Base-by-base conservation (phyloP, 2,113 vertebrate species). In the Charadrius vociferus region DNA sequence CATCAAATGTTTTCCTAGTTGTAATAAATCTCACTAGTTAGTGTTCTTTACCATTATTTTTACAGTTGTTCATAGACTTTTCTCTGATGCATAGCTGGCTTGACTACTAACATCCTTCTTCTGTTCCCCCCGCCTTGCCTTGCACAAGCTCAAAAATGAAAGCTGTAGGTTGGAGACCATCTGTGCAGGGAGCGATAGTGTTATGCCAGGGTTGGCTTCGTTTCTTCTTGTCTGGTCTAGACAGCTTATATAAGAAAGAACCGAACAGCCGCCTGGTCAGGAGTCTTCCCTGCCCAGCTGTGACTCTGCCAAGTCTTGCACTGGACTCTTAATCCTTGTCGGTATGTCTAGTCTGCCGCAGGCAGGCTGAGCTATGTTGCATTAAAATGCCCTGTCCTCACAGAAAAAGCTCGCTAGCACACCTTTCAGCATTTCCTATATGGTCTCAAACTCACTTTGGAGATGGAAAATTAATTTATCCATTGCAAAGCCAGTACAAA, bases 21-120 rank as follows among this genome's bases (percentile, higher is more conserved):
- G 50, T 70, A 81, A 55, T 73, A 88, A 86, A 70, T 78, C 63
- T 86, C 67, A 58, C 45, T 73, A 32, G 50, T 83, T 92, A 86
- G 49, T 77, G 39, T 61, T 92, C 23, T 95, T 93, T 92, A 88
- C 82, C 75, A 39, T 49, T 78, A 66, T 73, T 95, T 90, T 83
- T 52, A 61, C 13, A 77, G 71, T 13, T 20, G 29, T 80, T 86
- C 34, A 43, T 39, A 66, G 67, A 58, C n/a, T 81, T 75, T 65
- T 72, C n/a, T 88, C 61, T 77, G 36, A 65, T 58, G 43, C 70
- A 53, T 12, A 65, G 45, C 71, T 68, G 62, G 45, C 85, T 85
- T 63, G 39, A 68, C 49, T 73, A 52, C 36, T 52, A 56, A 74
- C 27, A 73, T 49, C 34, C 39, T 85, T 47, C 59, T 95, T 49